phyloP scores from a whole-genome alignment of 2,113 vertebrate species.

The Thymallus thymallus region DNA sequence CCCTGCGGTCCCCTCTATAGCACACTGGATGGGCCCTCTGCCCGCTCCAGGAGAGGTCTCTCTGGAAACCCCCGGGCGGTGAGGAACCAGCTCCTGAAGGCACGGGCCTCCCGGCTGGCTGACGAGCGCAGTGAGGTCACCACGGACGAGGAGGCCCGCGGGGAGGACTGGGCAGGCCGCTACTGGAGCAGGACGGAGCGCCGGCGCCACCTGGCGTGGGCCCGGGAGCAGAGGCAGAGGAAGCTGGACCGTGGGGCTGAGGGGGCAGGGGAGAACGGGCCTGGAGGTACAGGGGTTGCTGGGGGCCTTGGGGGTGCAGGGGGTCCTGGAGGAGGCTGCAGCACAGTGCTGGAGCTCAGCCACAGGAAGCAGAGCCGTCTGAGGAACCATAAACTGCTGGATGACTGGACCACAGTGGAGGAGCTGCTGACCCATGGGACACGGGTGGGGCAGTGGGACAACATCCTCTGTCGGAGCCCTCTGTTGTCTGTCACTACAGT shows the following conservation, averaged over 20 bases:
- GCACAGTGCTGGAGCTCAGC: constrained; percentile 64
- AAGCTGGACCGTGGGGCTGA: constrained; percentile 5
- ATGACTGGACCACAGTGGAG: constrained; percentile 73
- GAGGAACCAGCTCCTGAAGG: constrained; percentile 66
- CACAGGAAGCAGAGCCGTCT: constrained; percentile 69
- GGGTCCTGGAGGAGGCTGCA: constrained; percentile 6
- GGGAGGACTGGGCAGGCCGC: constrained; percentile 50
- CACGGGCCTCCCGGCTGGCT: constrained; percentile 55
- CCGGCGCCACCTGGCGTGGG: constrained; percentile 52
- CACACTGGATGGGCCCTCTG: constrained; percentile 50
- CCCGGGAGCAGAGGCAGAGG: constrained; percentile 57
- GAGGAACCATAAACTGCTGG: constrained; percentile 71
- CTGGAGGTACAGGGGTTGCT: not conserved
- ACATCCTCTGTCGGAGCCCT: constrained; percentile 60
- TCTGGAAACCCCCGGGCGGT: constrained; percentile 52
- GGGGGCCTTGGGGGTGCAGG: not conserved
- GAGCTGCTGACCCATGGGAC: constrained; percentile 68
- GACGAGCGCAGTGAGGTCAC: constrained; percentile 64
- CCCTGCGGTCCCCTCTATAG: constrained; percentile 44
- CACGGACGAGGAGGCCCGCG: constrained; percentile 62
- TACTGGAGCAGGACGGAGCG: constrained; percentile 65
- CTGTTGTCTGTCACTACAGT: constrained; percentile 69
- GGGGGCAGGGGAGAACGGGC: constrained; percentile 17
- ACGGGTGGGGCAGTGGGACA: constrained; percentile 43
- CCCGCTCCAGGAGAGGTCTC: constrained; percentile 34